Evolutionary conservation across 2,113 vertebrate species (phyloP).

Genomic region (Mirounga angustirostris): DNA sequence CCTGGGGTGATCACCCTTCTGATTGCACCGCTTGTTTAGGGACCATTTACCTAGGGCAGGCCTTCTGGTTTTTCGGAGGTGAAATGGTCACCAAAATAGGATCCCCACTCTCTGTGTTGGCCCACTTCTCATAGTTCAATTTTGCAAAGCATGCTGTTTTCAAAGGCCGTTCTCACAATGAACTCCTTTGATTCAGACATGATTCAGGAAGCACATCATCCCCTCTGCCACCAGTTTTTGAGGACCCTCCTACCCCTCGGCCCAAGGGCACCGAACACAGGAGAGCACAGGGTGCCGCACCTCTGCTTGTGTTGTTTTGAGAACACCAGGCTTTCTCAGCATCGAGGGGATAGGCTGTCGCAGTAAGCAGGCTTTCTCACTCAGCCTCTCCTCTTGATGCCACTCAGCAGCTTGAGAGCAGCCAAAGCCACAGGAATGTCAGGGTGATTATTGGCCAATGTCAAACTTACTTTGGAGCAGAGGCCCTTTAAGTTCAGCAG

Average conservation of each 20-base stretch:
- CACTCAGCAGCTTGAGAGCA: conserved; percentile 81
- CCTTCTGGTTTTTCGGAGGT: neutral
- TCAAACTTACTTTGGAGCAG: conserved; percentile 88
- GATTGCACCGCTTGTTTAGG: neutral
- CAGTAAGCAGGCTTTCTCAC: conserved; percentile 60
- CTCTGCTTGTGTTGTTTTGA: conserved; percentile 71
- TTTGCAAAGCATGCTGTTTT: neutral
- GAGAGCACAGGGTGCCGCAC: neutral
- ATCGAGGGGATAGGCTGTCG: neutral
- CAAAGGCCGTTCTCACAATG: neutral
- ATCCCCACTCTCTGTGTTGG: neutral
- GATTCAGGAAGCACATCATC: fast-evolving
- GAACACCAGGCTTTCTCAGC: conserved; percentile 64
- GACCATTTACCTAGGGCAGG: neutral
- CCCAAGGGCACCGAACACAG: neutral
- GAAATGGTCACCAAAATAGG: neutral
- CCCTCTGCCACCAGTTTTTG: conserved; percentile 10
- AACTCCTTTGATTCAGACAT: neutral
- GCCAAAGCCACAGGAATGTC: conserved; percentile 88
- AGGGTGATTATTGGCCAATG: conserved; percentile 86
- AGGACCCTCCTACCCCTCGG: neutral
- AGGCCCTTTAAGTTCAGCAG: conserved; percentile 83
- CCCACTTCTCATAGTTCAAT: neutral
- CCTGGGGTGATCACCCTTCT: neutral
- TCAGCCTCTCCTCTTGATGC: conserved; percentile 77